Evolutionary conservation across 2,113 vertebrate species (phyloP).

Genomic region (Gulo gulo): DNA sequence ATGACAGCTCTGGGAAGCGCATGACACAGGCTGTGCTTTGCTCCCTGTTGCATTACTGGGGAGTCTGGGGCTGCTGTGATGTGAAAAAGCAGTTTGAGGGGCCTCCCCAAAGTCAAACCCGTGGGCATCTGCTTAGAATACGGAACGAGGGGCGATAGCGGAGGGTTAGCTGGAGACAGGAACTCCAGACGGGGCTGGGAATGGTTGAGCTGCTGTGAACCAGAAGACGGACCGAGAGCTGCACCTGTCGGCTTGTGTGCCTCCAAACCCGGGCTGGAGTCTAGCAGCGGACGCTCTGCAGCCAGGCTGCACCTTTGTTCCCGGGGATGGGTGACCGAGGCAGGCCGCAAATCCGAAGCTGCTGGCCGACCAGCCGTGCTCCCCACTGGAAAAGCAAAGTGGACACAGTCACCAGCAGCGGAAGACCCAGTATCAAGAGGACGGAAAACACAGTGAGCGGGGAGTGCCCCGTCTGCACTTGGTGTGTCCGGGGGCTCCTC

Average conservation of each 20-base stretch:
- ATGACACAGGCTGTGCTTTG: neutral
- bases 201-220: neutral
- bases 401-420: no score
- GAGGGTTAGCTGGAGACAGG: rapidly evolving
- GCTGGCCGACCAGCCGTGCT: rapidly evolving
- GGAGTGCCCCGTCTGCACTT: rapidly evolving
- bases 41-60: neutral
- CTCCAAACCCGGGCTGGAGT: no score
- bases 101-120: neutral
- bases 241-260: rapidly evolving
- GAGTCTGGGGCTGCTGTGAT: no score
- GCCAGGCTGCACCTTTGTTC: neutral
- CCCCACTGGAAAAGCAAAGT: neutral
- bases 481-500: rapidly evolving
- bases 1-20: rapidly evolving
- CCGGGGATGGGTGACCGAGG: no score
- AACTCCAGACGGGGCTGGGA: rapidly evolving
- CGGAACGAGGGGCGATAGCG: rapidly evolving
- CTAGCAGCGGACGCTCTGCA: no score
- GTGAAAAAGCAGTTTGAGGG: neutral
- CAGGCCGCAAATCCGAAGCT: rapidly evolving
- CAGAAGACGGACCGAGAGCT: rapidly evolving
- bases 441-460: no score
- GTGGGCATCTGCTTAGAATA: rapidly evolving
- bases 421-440: no score